Evolutionary conservation across 2,113 vertebrate species (phyloP).

Genomic region (Bufo bufo): DNA sequence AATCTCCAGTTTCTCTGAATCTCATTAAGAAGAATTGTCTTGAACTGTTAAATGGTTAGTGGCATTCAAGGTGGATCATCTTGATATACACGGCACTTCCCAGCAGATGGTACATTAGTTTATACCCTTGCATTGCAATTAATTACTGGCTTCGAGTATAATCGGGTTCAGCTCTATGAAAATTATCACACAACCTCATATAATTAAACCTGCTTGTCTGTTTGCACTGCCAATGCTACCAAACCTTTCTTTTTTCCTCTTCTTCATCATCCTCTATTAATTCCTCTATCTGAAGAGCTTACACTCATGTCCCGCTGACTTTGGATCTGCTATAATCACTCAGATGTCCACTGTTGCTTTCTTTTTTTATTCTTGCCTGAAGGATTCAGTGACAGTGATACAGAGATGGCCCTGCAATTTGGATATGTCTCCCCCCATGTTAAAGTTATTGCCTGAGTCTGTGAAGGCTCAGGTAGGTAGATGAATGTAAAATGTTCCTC

Average conservation of each 20-base stretch:
- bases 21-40: slow-evolving; percentile 1
- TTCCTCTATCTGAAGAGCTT: slow-evolving; percentile 4
- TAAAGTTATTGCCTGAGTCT: slow-evolving; percentile 85
- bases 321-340: slow-evolving; percentile 34
- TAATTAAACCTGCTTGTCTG: background rate
- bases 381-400: slow-evolving; percentile 58
- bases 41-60: background rate
- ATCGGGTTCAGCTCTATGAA: background rate
- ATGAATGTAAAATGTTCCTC: slow-evolving; percentile 93
- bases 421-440: slow-evolving; percentile 58
- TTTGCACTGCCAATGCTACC: background rate
- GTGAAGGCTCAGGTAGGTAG: slow-evolving; percentile 93
- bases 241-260: background rate
- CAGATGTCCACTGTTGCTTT: slow-evolving; percentile 28
- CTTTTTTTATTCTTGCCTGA: slow-evolving; percentile 20
- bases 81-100: background rate
- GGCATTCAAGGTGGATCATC: background rate
- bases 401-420: slow-evolving; percentile 57
- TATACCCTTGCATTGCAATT: background rate
- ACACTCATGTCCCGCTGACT: slow-evolving; percentile 28
- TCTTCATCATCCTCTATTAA: background rate
- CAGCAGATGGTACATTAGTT: slow-evolving; percentile 13
- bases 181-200: background rate
- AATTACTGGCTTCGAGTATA: background rate
- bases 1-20: background rate